Evolutionary conservation across 2,113 vertebrate genomes (phyloP), one percentile per base, ranked within the genome.

Genomic region (Sula dactylatra): DNA sequence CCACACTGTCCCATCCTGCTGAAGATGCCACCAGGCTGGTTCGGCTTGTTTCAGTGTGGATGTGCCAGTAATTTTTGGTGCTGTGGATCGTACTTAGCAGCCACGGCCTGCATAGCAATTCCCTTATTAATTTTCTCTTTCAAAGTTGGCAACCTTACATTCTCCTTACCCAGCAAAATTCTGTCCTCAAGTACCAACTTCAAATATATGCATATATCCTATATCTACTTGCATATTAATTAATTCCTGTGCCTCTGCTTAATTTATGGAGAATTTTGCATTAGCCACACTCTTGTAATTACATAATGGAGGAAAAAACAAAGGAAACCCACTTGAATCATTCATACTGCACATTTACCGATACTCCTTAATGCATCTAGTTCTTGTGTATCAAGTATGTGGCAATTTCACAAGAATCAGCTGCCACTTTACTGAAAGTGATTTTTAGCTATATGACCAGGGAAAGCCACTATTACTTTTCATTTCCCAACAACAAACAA

Each of bases 391-490:
- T 72, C 6, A 18, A 67, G 21, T 45, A 61, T 86, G 76, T 65
- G 58, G 84, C 42, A 92, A 89, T 94, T 95, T 96, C 88, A 56
- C 65, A 90, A 67, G 25, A 96, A 95, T 27, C 5, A 13, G 13
- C 54, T 94, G 78, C 9, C 49, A 71, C 61, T 88, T 86, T 38
- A 90, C 71, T 77, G 84, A 56, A 94, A 95, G 42, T 88, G 67
- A 76, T 55, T 86, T 85, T 49, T 82, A 76, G 56, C 54, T 94
- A 5, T 52, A 67, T 59, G 52, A 76, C n/a, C 32, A 62, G 34
- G 71, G 50, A 81, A 95, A 78, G 38, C 34, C 47, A 47, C 65
- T 71, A 38, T 67, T 88, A 50, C 16, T 97, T 91, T 91, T 78
- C 7, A 88, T 97, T 97, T 97, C 81, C 27, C 36, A 66, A 20